Evolutionary conservation across 2,888 invertebrate genomes (phyloP), one percentile per base, ranked within the genome.

Genomic region (Polymixis flavicincta): DNA sequence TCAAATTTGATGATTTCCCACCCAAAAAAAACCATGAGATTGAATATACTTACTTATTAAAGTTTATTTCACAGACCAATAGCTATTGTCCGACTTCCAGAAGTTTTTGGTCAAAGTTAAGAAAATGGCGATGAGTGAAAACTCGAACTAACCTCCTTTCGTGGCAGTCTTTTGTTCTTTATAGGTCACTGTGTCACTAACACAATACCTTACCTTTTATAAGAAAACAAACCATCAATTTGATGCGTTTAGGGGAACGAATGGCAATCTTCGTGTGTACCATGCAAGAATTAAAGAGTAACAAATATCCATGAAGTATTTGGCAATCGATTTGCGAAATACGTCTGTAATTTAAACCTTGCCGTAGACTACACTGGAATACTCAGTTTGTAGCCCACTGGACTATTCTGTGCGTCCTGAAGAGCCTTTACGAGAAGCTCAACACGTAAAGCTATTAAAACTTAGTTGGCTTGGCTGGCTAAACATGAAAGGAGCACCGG

Each of bases 201-300:
- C 54, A 82, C 50, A 73, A 67, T 32, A 50, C 37, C 50, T 76
- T 55, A 63, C 42, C 48, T 71, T 73, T 78, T 60, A 80, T 69
- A 75, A 55, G 66, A 63, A 67, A 78, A 78, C 28, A 57, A 67
- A 74, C 42, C 22, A 77, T 69, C 57, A 63, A 71, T 61, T 75
- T 80, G 32, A 71, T 75, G 69, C 55, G 52, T 85, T 77, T 22
- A 54, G 60, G 60, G 67, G 68, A 79, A 77, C 71, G 28, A 85
- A 84, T 79, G 59, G 37, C 37, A 74, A 82, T 66, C 55, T 63
- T 73, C 28, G 60, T 9, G 64, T 70, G 19, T 54, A 48, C 65
- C 74, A 48, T 61, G 64, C 52, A 76, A 79, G 52, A 69, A 55
- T 48, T 67, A 64, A 66, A 60, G 14, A 32, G 42, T 55, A 45